A percentile compares a stretch with the other conserved stretches of the same genome.
phyloP scores from a whole-genome alignment of 2,888 invertebrate species.

The Tridacna gigas region DNA sequence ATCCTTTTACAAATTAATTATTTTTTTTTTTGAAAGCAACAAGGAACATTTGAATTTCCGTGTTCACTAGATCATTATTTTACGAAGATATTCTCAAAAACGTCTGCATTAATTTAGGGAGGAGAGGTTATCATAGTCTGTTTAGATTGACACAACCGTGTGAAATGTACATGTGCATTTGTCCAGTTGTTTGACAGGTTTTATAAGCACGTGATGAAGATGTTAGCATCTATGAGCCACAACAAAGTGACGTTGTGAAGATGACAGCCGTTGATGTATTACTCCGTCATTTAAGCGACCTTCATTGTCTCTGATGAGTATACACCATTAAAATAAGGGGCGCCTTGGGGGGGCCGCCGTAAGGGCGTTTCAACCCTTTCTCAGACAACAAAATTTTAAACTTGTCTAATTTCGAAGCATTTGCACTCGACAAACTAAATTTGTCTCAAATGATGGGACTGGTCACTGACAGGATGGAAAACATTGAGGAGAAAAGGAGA shows the following conservation, averaged over 20 bases:
- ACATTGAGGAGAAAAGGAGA: too few relatives aligned
- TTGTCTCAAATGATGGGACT: too few relatives aligned
- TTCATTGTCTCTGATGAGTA: slow-evolving; percentile 25
- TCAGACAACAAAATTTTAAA: too few relatives aligned
- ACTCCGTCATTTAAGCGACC: neutral
- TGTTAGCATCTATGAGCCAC: slow-evolving; percentile 1
- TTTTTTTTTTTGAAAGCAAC: too few relatives aligned
- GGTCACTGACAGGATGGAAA: too few relatives aligned
- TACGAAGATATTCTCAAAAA: neutral
- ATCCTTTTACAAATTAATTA: too few relatives aligned
- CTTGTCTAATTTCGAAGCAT: too few relatives aligned
- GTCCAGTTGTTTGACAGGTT: neutral
- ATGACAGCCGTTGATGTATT: slow-evolving; percentile 19
- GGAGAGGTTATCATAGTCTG: neutral
- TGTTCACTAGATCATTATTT: neutral
- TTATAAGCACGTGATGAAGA: slow-evolving; percentile 11
- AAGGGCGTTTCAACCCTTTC: neutral
- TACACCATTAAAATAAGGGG: neutral
- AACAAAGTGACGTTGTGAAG: slow-evolving; percentile 9
- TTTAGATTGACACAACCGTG: too few relatives aligned
- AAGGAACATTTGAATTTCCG: too few relatives aligned
- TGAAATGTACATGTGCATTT: neutral
- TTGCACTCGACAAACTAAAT: too few relatives aligned
- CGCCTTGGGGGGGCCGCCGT: neutral
- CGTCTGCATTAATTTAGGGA: neutral